Conservation (phyloP, 1,140 invertebrate genomes). For the Diplogasteroides magnus region DNA sequence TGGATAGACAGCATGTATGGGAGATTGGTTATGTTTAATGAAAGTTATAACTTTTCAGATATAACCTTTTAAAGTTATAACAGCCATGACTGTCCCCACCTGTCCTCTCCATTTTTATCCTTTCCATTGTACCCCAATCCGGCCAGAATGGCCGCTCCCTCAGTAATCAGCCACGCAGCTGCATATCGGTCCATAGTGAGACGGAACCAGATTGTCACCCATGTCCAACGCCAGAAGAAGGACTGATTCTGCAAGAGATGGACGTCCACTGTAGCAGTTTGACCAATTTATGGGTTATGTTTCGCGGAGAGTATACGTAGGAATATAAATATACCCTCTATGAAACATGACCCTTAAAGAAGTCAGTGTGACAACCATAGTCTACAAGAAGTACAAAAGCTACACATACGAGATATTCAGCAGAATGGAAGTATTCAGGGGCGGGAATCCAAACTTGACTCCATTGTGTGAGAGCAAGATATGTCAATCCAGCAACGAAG, state of each 20-base stretch:
- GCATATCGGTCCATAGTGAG: conserved; percentile 54
- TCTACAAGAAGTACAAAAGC: conserved; percentile 13
- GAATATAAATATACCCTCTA: no score
- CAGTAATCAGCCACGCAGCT: conserved; percentile 46
- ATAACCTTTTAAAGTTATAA: no score
- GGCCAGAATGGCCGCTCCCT: conserved; percentile 57
- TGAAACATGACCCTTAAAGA: no score
- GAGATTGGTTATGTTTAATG: no score
- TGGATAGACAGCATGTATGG: no score
- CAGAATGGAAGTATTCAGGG: conserved; percentile 49
- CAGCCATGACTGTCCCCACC: no score
- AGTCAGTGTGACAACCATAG: no score
- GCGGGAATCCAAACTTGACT: conserved; percentile 50
- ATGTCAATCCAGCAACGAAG: conserved; percentile 56
- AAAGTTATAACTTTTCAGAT: no score
- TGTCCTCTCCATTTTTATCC: conserved; percentile 53
- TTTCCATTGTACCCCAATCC: conserved; percentile 59
- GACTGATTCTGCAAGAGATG: conserved; percentile 54
- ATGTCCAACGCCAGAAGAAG: conserved; percentile 55
- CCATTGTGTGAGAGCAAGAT: conserved; percentile 55
- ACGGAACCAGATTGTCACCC: conserved; percentile 58
- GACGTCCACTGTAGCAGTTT: no score
- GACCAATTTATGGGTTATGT: no score
- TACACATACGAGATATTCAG: conserved; percentile 52
- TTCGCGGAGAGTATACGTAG: no score